Base-by-base conservation (phyloP, 2,797 vertebrate genomes). In the Muscicapa comitata region DNA sequence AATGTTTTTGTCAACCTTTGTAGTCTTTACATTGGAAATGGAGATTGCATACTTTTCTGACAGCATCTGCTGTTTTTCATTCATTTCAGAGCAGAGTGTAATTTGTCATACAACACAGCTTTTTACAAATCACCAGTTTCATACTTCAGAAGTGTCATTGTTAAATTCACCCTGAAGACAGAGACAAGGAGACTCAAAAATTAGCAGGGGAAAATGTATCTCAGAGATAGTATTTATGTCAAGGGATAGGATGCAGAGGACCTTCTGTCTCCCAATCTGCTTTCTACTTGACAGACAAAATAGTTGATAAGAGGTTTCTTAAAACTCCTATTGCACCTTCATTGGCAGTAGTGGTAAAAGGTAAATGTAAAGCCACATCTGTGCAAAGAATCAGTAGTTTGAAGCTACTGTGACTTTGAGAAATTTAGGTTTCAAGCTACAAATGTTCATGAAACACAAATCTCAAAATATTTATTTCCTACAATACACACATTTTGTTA, bases 61-160 rank as follows among this genome's bases (percentile, higher is more conserved):
- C 57, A 75, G 70, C 62, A 63, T 92, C 74, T 94, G 81, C 47
- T 78, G 51, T 53, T 90, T 97, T 88, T 93, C 66, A 73, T 90
- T 86, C 59, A 58, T 78, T 91, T 84, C 73, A 57, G 58, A 28
- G 15, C 15, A 81, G 25, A 40, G 51, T 25, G 51, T 37, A 70
- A 76, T 92, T 92, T 92, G 65, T 66, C 70, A 86, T 62, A 48
- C 38, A 81, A 66, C 26, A 58, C 1, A 45, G 54, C 57, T 73
- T 81, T 66, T 83, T 63, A 83, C 40, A 92, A 77, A 93, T 63
- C 45, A 54, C 42, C 48, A 59, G 35, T 59, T 93, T 77, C 67
- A 10, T 55, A 19, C 35, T 93, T 91, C 17, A 65, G 73, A 94
- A 51, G 40, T 50, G 12, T 54, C 40, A n/a, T 37, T 91, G 48